Evolutionary conservation across 2,113 vertebrate genomes (phyloP), one percentile per base, ranked within the genome.

Genomic region (Neogobius melanostomus): DNA sequence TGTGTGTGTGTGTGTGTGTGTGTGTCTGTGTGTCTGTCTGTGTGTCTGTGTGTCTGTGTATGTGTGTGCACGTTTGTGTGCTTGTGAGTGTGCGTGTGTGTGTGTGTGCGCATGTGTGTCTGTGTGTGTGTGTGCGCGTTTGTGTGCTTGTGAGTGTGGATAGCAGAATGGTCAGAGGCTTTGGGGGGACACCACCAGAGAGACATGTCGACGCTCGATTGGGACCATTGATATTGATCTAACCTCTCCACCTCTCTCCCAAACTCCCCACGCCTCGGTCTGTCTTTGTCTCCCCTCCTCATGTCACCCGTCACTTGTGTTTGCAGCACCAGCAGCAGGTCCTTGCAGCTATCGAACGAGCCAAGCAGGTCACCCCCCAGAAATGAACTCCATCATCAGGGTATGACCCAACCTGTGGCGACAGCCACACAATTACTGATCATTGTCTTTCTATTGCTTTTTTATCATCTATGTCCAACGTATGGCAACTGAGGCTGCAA

Each of bases 321-420:
- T 80, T 44, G 53, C 82, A 99, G 97, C 98, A 99, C 92, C 98
- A 99, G 91, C 98, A 99, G 92, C 97, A 99, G 90, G 98, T 99
- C 82, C 89, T 99, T 84, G 97, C 96, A 64, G 97, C 97, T 77
- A 99, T 99, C 0, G 98, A 99, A 82, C 87, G 98, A 72, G 97
- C 98, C 69, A 99, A 99, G 90, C 97, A 99, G 92, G 98, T 99
- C 77, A 99, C 97, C 0, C 96, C 0, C 97, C 97, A 0, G 97
- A 99, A 87, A 95, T 99, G 91, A 99, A 99, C 93, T 98, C 98
- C 90, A 99, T 99, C 91, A 99, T 99, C 91, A 95, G 98, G 85
- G 98, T 99, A 95, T 14, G 16, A 45, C n/a, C 67, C 56, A 1
- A n/a, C 54, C 45, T 64, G 11, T 78, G 54, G 21, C 52, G 17